Evolutionary conservation across 2,797 vertebrate species (phyloP), one percentile per base, ranked within the genome.

Genomic region (Jordanella pulchra): DNA sequence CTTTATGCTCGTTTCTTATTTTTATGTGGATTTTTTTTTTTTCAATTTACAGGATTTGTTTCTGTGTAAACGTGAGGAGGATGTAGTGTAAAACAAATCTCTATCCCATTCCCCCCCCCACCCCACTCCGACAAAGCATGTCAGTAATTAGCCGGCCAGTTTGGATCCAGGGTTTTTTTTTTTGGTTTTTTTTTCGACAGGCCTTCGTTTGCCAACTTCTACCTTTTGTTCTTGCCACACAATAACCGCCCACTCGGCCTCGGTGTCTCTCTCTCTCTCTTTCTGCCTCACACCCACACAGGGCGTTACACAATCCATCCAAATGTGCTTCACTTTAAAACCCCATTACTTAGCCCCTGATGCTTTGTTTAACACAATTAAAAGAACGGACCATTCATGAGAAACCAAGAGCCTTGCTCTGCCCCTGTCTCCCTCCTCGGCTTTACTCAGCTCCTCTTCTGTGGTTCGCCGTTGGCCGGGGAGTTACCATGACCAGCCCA

Each of bases 321-420:
- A 92, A 94, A 94, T 93, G 89, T 91, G 90, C 89, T 86, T 89
- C 87, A 71, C 90, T 93, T 94, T 93, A 94, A 94, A 93, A 91
- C 86, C 89, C 90, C 90, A 93, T 94, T 94, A 93, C 93, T 93
- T 88, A 91, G 89, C 88, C 87, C 91, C 91, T 88, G 89, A 92
- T 91, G 93, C 93, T 94, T 92, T 92, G 90, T 92, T 93, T 89
- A 81, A 89, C 91, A 93, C 92, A 94, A 94, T 94, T 94, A 94
- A 89, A 94, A 91, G 87, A 83, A 92, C 90, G 89, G 91, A 85
- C 84, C 86, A 89, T 94, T 92, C 88, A 89, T 91, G 86, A 91
- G 89, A 91, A n/a, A 93, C 90, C 87, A 87, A 80, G 89, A 87
- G 79, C 77, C 67, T 73, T 47, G 14, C 82, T 84, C 80, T 48